Evolutionary conservation across 2,888 invertebrate genomes (phyloP).

Genomic region (Molanna angustata): DNA sequence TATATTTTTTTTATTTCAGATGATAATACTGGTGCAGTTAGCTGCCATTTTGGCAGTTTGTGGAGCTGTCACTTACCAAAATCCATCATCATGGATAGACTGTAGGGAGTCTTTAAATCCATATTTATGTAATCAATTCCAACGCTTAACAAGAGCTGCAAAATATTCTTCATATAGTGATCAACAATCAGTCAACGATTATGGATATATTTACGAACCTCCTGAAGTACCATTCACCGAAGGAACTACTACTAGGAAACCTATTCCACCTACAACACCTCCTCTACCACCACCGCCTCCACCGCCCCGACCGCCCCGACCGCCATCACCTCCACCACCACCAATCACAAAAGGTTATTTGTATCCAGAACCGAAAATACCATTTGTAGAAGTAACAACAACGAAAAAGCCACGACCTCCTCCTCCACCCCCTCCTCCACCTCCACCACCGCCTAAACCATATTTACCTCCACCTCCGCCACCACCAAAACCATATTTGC

Average conservation of each 20-base stretch:
- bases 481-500: not conserved
- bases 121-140: not conserved
- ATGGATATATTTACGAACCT: conserved; percentile 10
- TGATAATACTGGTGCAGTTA: conserved; percentile 15
- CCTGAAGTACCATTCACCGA: conserved; percentile 8
- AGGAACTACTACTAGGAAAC: conserved; percentile 1
- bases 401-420: conserved; percentile 4
- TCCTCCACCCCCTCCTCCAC: conserved; percentile 6
- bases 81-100: conserved; percentile 2
- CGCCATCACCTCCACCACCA: conserved; percentile 7
- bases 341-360: not conserved
- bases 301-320: not conserved
- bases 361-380: not conserved
- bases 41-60: conserved; percentile 11
- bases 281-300: conserved; percentile 8
- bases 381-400: not conserved
- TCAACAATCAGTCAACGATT: conserved; percentile 9
- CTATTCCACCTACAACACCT: not conserved
- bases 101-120: conserved; percentile 1
- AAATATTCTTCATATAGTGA: not conserved
- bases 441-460: conserved; percentile 7
- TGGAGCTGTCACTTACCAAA: conserved; percentile 2
- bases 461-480: conserved; percentile 13
- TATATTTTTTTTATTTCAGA: conserved; percentile 7
- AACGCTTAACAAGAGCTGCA: conserved; percentile 7